Conservation (phyloP, 1,140 invertebrate species). For the Bombus sibiricus region DNA sequence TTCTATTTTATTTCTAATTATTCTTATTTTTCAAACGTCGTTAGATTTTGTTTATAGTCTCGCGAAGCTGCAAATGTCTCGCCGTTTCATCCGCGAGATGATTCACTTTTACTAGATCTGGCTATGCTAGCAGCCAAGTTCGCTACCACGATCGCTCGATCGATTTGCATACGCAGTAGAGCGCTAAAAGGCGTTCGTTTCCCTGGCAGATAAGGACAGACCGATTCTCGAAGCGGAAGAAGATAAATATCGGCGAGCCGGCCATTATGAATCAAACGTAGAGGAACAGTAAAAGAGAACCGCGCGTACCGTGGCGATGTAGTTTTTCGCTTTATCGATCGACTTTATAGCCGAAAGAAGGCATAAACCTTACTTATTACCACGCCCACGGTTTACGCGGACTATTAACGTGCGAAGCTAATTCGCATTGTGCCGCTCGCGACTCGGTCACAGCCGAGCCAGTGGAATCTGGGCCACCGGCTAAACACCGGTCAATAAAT, state of each 20-base stretch:
- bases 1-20: too few species aligned
- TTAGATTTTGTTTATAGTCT: too few species aligned
- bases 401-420: slow-evolving; percentile 64
- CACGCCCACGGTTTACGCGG: slow-evolving; percentile 62
- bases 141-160: background rate
- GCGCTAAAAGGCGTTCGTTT: slow-evolving; percentile 1
- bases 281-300: background rate
- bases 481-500: slow-evolving; percentile 70
- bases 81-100: too few species aligned
- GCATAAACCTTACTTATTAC: slow-evolving; percentile 50
- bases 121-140: background rate
- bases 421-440: slow-evolving; percentile 57
- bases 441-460: slow-evolving; percentile 3
- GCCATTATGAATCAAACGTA: slow-evolving; percentile 27
- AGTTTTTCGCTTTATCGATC: slow-evolving; percentile 50
- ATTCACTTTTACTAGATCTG: too few species aligned
- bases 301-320: slow-evolving; percentile 10
- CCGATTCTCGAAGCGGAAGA: slow-evolving; percentile 37
- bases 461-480: slow-evolving; percentile 72
- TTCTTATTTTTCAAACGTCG: too few species aligned
- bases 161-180: slow-evolving; percentile 16
- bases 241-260: slow-evolving; percentile 45
- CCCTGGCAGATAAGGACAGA: slow-evolving; percentile 17
- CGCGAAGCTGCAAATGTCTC: background rate
- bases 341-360: slow-evolving; percentile 51